Evolutionary conservation across 2,797 vertebrate genomes (phyloP), one percentile per base, ranked within the genome.

Genomic region (Halcyon smyrnensis): DNA sequence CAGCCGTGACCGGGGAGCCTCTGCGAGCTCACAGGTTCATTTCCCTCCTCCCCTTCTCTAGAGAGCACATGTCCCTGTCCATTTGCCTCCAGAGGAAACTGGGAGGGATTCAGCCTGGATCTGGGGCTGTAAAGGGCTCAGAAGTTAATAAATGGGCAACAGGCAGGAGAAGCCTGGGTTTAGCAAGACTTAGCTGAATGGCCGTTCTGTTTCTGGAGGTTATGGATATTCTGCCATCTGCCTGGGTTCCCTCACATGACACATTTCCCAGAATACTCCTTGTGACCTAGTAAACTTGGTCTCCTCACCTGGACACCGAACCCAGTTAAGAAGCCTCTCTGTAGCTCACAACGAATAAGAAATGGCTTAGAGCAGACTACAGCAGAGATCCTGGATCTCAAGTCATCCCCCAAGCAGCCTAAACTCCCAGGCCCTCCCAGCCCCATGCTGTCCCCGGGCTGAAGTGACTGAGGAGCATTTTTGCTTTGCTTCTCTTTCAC

Each of bases 1-100:
- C 39, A 54, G 62, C 70, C 79, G 37, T 43, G 54, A 3, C 32
- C 30, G 24, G 27, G 37, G 20, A 73, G 10, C 16, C 51, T 32
- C 43, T 4, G 2, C 11, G 32, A 65, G 59, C 19, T n/a, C 65
- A 8, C 0, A 1, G 57, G 25, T 70, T 1, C 8, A 50, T 70
- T 81, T 15, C 37, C 20, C 21, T 50, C 18, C 46, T 73, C 10
- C 18, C 16, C 17, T 46, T 62, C 43, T 85, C 65, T 70, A 27
- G 21, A 77, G 59, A 86, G 14, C 9, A 7, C 8, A 1, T 28
- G 6, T 82, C 43, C 37, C 17, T 67, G 15, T 65, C 45, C 21
- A 1, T 80, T 86, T 84, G 16, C 67, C 20, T 92, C 37, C 67
- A 50, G 48, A 84, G 24, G 25, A 74, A 28, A 20, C 28, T 9